Evolutionary conservation across 2,113 vertebrate genomes (phyloP), one percentile per base, ranked within the genome.

Genomic region (Tonatia bakeri): DNA sequence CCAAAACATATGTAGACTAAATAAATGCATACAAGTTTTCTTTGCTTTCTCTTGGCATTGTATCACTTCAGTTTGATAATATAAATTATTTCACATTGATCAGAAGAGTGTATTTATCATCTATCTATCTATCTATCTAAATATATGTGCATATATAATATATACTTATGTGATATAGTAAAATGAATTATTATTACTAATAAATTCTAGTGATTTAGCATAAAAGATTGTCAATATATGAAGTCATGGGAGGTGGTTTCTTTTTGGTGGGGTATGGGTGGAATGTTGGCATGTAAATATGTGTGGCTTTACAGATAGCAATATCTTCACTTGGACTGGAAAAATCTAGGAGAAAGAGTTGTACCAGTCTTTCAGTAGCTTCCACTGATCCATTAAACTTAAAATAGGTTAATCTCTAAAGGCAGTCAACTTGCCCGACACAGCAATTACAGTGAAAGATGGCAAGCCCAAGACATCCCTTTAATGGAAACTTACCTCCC

Each of bases 331-430:
- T 93, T 94, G 76, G 95, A 94, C 94, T 96, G 95, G 94, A 97
- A 89, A 98, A 98, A 81, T 96, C 97, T 97, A 98, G 83, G 96
- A 90, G 94, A 96, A 97, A 97, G 95, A 96, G 93, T 97, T 96
- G 96, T 93, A 90, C 92, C 95, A 93, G 96, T 97, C 97, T 97
- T 98, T 98, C 97, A 97, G 97, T 97, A 98, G 96, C 97, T 98
- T 97, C 87, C 87, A 87, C 90, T 87, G 93, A 98, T 98, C 98
- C 97, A 98, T 97, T 98, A 98, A 98, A 98, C 98, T 98, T 98
- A 98, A 98, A 98, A 98, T 97, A 98, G 98, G 98, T 98, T 97
- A 98, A 97, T 98, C 98, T 98, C 97, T 76, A 95, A 97, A 98
- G 98, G 98, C 97, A 97, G 96, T 98, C 97, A 97, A 81, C 98